A percentile compares a stretch with the other conserved stretches of the same genome.
Evolutionary conservation across 2,797 vertebrate genomes (phyloP).

Genomic region (Epinephelus malabaricus): DNA sequence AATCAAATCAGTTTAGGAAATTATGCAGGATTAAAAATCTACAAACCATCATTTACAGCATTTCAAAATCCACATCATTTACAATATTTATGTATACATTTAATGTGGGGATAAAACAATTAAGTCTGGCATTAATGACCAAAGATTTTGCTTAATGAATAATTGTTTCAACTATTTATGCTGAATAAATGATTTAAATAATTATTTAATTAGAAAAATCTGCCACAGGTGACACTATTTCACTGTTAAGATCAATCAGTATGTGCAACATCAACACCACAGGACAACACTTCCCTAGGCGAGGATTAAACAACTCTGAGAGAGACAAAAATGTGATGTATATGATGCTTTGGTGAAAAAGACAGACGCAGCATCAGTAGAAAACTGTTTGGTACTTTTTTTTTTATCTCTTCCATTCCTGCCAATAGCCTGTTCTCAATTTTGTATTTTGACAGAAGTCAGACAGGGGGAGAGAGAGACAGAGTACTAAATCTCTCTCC

Average conservation of each 20-base stretch:
- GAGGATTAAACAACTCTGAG: neutral
- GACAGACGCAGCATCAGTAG: neutral
- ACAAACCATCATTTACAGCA: neutral
- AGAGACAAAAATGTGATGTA: neutral
- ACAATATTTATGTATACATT: neutral
- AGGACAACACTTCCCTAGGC: neutral
- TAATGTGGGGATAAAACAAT: neutral
- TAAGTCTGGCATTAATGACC: neutral
- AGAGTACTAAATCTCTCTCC: constrained; percentile 66
- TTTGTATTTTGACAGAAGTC: constrained; percentile 67
- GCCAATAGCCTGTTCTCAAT: constrained; percentile 56
- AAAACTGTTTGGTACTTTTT: constrained; percentile 27
- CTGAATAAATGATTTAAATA: no score
- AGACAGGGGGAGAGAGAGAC: constrained; percentile 24
- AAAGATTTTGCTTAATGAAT: neutral
- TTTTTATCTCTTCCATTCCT: constrained; percentile 38
- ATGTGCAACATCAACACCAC: neutral
- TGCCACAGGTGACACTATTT: neutral
- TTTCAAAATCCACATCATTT: neutral
- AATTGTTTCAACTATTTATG: neutral
- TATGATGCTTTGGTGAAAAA: neutral
- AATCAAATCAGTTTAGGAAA: neutral
- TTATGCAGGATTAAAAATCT: neutral
- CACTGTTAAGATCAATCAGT: neutral
- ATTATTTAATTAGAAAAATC: no score